Evolutionary conservation across 2,888 invertebrate genomes (phyloP).

Genomic region (Bellardia bayeri): DNA sequence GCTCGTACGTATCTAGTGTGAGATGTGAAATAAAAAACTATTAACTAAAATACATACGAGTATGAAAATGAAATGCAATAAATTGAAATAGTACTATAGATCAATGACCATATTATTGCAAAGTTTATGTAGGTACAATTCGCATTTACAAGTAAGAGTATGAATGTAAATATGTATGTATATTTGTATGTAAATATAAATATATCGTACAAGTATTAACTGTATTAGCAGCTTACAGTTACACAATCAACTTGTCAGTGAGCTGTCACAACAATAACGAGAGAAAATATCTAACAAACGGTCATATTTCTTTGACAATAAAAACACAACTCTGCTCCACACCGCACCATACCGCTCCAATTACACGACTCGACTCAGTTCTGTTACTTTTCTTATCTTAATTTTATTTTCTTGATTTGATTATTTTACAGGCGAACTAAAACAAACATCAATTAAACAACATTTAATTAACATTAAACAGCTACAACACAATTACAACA

Average conservation of each 20-base stretch:
- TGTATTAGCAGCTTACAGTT: slow-evolving; percentile 38
- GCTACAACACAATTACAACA: slow-evolving; percentile 23
- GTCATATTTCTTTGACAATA: slow-evolving; percentile 13
- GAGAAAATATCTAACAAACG: slow-evolving; percentile 17
- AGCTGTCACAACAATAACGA: slow-evolving; percentile 36
- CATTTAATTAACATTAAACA: slow-evolving; percentile 70
- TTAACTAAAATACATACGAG: not conserved
- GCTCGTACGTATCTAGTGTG: not conserved
- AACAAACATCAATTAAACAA: slow-evolving; percentile 72
- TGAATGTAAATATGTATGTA: not conserved
- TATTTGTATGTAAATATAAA: not conserved
- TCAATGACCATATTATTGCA: slow-evolving; percentile 55
- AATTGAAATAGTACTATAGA: slow-evolving; percentile 32
- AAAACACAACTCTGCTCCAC: not conserved
- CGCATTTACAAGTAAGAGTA: not conserved
- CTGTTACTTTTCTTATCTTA: slow-evolving; percentile 8
- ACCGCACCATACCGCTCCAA: not conserved
- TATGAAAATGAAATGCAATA: not conserved
- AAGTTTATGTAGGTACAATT: slow-evolving; percentile 11
- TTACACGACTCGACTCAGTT: not conserved
- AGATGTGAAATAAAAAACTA: not conserved
- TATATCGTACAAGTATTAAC: slow-evolving; percentile 6
- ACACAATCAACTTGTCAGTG: slow-evolving; percentile 37
- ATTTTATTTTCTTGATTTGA: slow-evolving; percentile 25
- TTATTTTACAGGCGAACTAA: slow-evolving; percentile 30